Base-by-base conservation (phyloP, 2,888 invertebrate genomes). In the Azorinus chamasolen region DNA sequence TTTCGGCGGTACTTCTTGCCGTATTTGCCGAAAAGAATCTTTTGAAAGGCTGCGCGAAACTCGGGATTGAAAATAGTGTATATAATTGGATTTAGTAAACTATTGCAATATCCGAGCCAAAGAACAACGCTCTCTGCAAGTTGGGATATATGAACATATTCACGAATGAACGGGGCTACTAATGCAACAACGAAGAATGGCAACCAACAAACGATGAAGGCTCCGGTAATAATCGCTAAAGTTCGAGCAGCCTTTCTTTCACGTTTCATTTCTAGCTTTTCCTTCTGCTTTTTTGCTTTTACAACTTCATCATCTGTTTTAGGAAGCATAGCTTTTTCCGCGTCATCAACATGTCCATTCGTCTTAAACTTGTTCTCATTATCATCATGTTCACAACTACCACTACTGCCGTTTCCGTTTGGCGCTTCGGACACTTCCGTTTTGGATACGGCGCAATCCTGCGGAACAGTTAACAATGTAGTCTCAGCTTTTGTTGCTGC, bases 61-160 rank as follows among this genome's bases (percentile, higher is more conserved):
- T 97, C 97, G 18, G 97, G 97, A 91, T 96, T 97, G 93, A 98
- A 98, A 89, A 97, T 96, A n/a, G 97, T 97, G 93, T 97, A 97
- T 90, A 97, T 97, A 78, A 97, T 96, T n/a, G 98, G 98, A 93
- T 98, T 98, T 59, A 98, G 94, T 54, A 97, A 96, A 62, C 97
- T 97, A 94, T 98, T 98, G 93, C 97, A 96, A 93, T 97, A 97
- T 53, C 98, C 98, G 63, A 97, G 95, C 98, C 97, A 97, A 55
- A 97, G 94, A 20, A 93, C 88, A 46, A 93, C 90, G 45, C 93
- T 92, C 73, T 89, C 88, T 18, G 93, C 87, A 59, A 92, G 85
- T 1, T 68, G 72, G 4, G 90, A 89, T 25, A 87, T 83, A 16
- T 82, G 55, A 24, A 75, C 77, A 39, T 79, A 84, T 22, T 76